phyloP scores from a whole-genome alignment of 2,797 vertebrate species.

The Amniataba percoides region DNA sequence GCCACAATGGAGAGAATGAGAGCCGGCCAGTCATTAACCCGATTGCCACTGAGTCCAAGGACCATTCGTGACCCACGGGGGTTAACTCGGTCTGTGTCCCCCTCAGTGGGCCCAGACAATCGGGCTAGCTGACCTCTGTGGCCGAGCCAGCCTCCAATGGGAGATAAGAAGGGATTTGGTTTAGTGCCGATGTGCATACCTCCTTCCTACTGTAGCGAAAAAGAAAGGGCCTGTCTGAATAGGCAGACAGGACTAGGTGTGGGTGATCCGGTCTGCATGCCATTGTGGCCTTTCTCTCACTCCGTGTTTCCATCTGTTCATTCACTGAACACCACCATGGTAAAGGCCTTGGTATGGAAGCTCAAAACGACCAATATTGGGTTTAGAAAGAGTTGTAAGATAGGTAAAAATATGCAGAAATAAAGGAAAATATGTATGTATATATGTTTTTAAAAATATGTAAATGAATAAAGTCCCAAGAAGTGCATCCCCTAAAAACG shows the following conservation, averaged over 20 bases:
- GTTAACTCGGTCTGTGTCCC: constrained; percentile 75
- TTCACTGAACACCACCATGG: neutral
- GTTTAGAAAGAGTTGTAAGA: neutral
- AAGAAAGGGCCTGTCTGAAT: constrained; percentile 64
- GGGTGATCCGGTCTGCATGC: constrained; percentile 41
- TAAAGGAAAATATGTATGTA: neutral
- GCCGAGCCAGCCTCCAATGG: constrained; percentile 61
- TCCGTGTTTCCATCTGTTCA: constrained; percentile 14
- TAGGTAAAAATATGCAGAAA: neutral
- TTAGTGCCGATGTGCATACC: constrained; percentile 67
- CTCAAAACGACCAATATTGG: neutral
- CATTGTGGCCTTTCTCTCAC: constrained; percentile 20
- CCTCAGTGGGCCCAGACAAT: constrained; percentile 71
- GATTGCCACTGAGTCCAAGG: constrained; percentile 63
- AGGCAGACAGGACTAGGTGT: constrained; percentile 49
- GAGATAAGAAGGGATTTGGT: constrained; percentile 83
- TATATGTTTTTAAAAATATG: too few species aligned
- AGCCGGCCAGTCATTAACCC: constrained; percentile 76
- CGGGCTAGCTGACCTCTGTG: constrained; percentile 74
- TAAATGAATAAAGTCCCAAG: neutral
- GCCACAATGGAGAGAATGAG: constrained; percentile 71
- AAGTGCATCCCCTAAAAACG: neutral
- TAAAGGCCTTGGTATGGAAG: neutral
- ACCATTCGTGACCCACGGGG: constrained; percentile 69
- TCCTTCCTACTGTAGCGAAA: constrained; percentile 79